A percentile compares a stretch with the other conserved stretches of the same genome.
Conservation (phyloP, 2,888 invertebrate genomes). For the Clunio marinus region DNA sequence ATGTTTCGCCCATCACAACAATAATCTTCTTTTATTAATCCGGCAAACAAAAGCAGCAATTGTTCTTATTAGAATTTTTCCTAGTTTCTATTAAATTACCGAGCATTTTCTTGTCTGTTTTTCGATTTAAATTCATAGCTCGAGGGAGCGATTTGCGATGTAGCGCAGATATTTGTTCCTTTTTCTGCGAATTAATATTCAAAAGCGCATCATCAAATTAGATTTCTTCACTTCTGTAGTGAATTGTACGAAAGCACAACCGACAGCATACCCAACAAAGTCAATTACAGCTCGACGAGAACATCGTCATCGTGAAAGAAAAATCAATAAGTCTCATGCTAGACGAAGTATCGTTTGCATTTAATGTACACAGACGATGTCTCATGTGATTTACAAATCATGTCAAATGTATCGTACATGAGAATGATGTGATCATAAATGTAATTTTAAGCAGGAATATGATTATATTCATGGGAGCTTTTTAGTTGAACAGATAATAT, state of each 20-base stretch:
- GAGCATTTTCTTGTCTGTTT: background rate
- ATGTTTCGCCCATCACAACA: background rate
- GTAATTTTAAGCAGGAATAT: background rate
- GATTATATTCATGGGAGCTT: background rate
- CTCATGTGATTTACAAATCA: conserved; percentile 38
- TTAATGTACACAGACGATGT: conserved; percentile 27
- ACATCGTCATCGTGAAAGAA: background rate
- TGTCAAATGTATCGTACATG: conserved; percentile 26
- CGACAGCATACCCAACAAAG: too few species aligned
- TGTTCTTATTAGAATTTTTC: background rate
- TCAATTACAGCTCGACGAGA: background rate
- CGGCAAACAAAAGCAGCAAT: background rate
- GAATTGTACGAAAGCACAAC: too few species aligned
- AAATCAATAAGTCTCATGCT: background rate
- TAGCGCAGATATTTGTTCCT: too few species aligned
- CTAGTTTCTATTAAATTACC: background rate
- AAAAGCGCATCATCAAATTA: background rate
- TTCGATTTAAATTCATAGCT: conserved; percentile 7
- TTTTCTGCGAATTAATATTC: background rate
- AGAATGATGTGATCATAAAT: background rate
- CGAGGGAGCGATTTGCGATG: background rate
- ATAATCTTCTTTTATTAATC: background rate
- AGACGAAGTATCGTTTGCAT: conserved; percentile 7
- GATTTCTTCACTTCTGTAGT: too few species aligned
- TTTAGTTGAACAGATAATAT: background rate